Percentiles rank a stretch among this genome's conserved stretches.
Evolutionary conservation across 2,888 invertebrate genomes (phyloP).

Genomic region (Pandemis cinnamomeana): DNA sequence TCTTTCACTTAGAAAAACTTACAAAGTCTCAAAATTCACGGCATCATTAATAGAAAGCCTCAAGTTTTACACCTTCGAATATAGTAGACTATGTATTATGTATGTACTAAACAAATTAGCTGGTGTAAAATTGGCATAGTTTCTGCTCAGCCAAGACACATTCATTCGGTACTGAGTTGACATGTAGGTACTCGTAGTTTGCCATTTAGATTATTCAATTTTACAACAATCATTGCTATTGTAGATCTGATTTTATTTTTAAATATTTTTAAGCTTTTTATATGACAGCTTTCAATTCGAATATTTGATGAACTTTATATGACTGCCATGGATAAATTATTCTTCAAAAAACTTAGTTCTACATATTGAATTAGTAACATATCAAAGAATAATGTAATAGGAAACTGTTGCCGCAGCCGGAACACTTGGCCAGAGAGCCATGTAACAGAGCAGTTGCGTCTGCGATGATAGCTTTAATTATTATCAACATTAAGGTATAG

Average conservation of each 20-base stretch:
- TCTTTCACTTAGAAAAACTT: slow-evolving; percentile 82
- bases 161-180: slow-evolving; percentile 41
- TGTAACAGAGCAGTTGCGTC: slow-evolving; percentile 56
- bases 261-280: slow-evolving; percentile 29
- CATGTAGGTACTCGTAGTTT: slow-evolving; percentile 56
- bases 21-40: slow-evolving; percentile 72
- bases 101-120: slow-evolving; percentile 2
- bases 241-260: slow-evolving; percentile 68
- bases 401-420: slow-evolving; percentile 46
- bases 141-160: slow-evolving; percentile 33
- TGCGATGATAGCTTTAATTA: slow-evolving; percentile 73
- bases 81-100: neutral
- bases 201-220: slow-evolving; percentile 66
- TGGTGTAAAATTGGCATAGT: slow-evolving; percentile 35
- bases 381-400: slow-evolving; percentile 47
- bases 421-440: slow-evolving; percentile 38
- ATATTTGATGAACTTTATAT: slow-evolving; percentile 25
- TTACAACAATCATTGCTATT: slow-evolving; percentile 55
- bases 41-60: slow-evolving; percentile 21
- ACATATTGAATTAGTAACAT: slow-evolving; percentile 49
- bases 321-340: slow-evolving; percentile 28
- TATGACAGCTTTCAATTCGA: slow-evolving; percentile 21
- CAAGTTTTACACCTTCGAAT: slow-evolving; percentile 35
- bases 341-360: slow-evolving; percentile 15
- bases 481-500: slow-evolving; percentile 54